A percentile compares a stretch with the other conserved stretches of the same genome.
These are phyloP conservation scores for Meda fulgida DNA, from an alignment of 2,797 vertebrate species.

Conservation along the genomic window DNA sequence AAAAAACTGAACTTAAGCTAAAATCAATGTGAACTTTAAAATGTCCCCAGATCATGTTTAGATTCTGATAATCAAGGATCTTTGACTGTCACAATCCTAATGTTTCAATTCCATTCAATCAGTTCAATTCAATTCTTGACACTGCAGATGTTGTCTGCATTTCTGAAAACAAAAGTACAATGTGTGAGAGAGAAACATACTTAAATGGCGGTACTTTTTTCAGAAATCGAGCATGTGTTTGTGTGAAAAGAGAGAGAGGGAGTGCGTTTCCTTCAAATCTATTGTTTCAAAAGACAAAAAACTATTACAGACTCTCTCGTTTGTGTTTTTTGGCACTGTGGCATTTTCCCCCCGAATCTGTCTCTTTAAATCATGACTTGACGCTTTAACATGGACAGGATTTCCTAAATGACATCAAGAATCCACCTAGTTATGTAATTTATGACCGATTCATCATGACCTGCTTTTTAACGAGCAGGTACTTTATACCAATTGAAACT, in stretches of 20 bases:
- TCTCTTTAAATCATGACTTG: conserved; percentile 36
- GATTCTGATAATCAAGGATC: not conserved
- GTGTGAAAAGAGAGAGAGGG: not conserved
- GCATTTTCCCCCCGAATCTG: not conserved
- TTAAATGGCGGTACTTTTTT: not conserved
- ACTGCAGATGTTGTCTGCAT: too few relatives aligned
- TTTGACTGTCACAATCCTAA: too few relatives aligned
- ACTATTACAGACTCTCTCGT: conserved; percentile 2
- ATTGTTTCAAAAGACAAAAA: conserved; percentile 13
- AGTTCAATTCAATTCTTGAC: too few relatives aligned
- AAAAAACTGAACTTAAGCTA: not conserved
- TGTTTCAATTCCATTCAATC: too few relatives aligned
- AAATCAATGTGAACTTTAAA: not conserved
- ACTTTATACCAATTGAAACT: conserved; percentile 43
- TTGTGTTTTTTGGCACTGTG: conserved; percentile 20
- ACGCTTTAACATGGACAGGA: conserved; percentile 43
- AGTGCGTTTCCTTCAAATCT: conserved; percentile 4
- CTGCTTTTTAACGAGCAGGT: not conserved
- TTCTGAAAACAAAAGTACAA: not conserved
- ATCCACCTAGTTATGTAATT: conserved; percentile 63
- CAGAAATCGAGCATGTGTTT: not conserved
- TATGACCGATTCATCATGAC: conserved; percentile 37
- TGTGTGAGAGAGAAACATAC: not conserved
- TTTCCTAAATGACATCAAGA: conserved; percentile 70
- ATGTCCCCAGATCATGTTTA: not conserved